Base-by-base conservation (phyloP, 2,888 invertebrate species). In the Heteromyza rotundicornis region DNA sequence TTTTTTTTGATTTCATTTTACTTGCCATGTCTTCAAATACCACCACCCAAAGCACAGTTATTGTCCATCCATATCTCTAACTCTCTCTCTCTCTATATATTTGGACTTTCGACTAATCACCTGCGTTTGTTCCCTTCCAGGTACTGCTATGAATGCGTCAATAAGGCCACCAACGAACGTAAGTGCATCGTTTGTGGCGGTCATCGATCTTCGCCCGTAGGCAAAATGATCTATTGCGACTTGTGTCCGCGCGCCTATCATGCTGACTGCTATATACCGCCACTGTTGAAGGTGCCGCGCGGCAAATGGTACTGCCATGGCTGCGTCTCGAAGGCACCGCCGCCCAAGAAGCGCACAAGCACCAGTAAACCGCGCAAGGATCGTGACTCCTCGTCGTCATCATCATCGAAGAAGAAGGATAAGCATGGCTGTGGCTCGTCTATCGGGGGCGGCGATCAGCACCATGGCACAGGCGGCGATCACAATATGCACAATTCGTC, bases 131-230 rank as follows among this genome's bases (percentile, higher is more conserved):
- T 57, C 47, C 5, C 19, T 61, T 71, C 1, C 64, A 93, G 93
- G 93, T 98, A 95, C 84, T 98, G 97, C 84, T 95, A 92, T 86
- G 95, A 95, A 79, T 98, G 97, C 84, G 90, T 93, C 84, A 94
- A 94, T 84, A 94, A 95, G 84, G 95, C 94, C 3, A 92, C 95
- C 22, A 95, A 95, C 27, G 93, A 94, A 78, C 88, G 94, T 61
- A 94, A 95, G 78, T 98, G 98, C 85, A 92, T 97, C 68, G 95
- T 97, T 64, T 98, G 98, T 82, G 96, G 97, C 36, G 88, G 87
- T 17, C 89, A 89, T 74, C 86, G 88, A 68, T 85, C 85, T 24
- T 79, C 84, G 49, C 86, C 87, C 1, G 77, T 81, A 44, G 85
- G 85, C 55, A 86, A 89, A 68, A 87, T 96, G 80, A 89, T 96